phyloP scores from a whole-genome alignment of 2,113 vertebrate species.

The Cyrtonyx montezumae region DNA sequence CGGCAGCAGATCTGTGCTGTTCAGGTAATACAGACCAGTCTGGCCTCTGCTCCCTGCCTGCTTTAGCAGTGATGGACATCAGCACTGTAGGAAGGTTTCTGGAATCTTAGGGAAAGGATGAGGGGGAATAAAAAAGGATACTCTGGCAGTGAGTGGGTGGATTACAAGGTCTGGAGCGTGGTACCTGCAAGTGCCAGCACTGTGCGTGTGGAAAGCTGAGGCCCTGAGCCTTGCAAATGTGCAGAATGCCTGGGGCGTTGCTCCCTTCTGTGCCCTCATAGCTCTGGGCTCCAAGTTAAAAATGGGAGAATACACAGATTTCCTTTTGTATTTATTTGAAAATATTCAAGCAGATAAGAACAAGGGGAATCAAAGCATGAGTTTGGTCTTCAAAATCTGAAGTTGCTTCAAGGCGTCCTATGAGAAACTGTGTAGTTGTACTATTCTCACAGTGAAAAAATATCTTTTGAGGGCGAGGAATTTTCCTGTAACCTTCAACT shows the following conservation, averaged over 20 bases:
- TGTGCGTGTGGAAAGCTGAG: neutral
- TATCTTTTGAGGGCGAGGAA: neutral
- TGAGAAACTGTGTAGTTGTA: neutral
- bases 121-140: neutral
- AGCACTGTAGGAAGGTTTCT: neutral
- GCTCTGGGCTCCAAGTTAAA: neutral
- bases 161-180: neutral
- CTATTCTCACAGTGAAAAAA: neutral
- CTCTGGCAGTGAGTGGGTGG: neutral
- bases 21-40: neutral
- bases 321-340: neutral
- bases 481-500: neutral
- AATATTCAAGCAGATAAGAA: neutral
- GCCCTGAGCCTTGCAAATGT: accelerated
- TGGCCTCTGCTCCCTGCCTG: neutral
- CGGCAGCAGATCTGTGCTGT: neutral
- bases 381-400: neutral
- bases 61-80: neutral
- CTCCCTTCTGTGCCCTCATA: neutral
- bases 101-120: neutral
- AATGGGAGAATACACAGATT: neutral
- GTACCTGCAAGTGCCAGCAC: neutral
- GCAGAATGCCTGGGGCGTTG: neutral
- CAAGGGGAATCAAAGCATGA: neutral
- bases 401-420: neutral